Evolutionary conservation across 2,113 vertebrate species (phyloP), one percentile per base, ranked within the genome.

Genomic region (Chloropsis cyanopogon): DNA sequence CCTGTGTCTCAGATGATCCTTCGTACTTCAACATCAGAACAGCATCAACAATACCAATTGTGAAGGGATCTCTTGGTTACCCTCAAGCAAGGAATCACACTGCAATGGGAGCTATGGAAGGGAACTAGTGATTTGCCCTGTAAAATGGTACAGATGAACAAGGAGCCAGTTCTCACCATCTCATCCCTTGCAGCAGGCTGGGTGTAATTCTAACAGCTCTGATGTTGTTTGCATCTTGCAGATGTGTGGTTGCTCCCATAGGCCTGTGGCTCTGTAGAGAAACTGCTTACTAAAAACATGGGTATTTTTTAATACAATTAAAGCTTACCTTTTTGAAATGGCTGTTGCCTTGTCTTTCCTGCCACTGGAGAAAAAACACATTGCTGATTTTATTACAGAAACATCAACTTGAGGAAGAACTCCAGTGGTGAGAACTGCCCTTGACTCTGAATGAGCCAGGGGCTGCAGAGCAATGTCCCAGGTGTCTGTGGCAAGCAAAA

Each of bases 311-410:
- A 94, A 95, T 92, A 96, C 86, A 89, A 98, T 98, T 98, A 98
- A 98, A 98, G 94, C 90, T 93, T 97, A 95, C 96, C 95, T 97
- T 98, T 98, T 97, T 95, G 64, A 97, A 96, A 97, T 42, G 95
- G 92, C 60, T 95, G 82, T 79, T 83, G 79, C 82, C 78, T 92
- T 91, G 82, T 96, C 81, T 85, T 92, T 96, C 76, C 68, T 92
- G 86, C 53, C 86, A n/a, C 66, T 72, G 79, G 82, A 89, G 49
- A 39, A 85, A 83, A 49, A 39, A 17, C 10, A 53, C 47, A 53
- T 37, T 37, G 61, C 65, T 85, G 15, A 65, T 88, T 88, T 80
- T 50, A 69, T 61, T 66, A 73, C 25, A 66, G 79, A 88, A 82
- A 63, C 49, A 35, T 77, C 63, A 90, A 50, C 54, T 17, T 88